Conservation (phyloP, 92 coral and sea anemone genomes). For the Muricea muricata region DNA sequence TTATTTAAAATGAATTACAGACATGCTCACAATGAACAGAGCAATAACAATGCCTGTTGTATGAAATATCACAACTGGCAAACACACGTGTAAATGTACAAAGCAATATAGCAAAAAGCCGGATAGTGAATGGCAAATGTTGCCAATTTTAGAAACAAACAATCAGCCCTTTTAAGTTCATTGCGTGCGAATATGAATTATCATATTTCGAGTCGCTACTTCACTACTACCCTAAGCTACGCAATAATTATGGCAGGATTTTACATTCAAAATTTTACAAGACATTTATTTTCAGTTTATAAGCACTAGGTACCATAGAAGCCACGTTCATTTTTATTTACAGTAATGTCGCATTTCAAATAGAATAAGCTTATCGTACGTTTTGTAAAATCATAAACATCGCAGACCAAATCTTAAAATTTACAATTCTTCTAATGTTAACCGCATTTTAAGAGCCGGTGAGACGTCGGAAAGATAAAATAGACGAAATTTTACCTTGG, state of each 20-base stretch:
- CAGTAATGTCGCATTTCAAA: background rate
- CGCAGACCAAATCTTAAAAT: background rate
- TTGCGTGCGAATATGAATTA: background rate
- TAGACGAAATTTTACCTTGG: constrained; percentile 27
- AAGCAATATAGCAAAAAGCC: constrained; percentile 2
- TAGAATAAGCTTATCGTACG: background rate
- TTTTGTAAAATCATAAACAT: background rate
- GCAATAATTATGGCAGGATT: background rate
- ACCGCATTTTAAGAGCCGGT: background rate
- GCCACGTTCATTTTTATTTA: background rate
- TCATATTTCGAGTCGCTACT: constrained; percentile 1
- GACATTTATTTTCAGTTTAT: background rate
- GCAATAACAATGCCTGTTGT: background rate
- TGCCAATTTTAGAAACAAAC: constrained; percentile 16
- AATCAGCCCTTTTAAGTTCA: constrained; percentile 13
- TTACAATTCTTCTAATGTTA: background rate
- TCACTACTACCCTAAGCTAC: background rate
- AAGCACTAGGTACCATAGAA: no score
- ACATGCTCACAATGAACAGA: background rate
- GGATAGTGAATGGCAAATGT: background rate
- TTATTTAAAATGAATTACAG: background rate
- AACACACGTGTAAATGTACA: background rate
- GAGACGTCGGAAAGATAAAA: background rate
- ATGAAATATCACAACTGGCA: background rate
- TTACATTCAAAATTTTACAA: background rate